Evolutionary conservation across 2,888 invertebrate genomes (phyloP).

Genomic region (Colletes collaris): DNA sequence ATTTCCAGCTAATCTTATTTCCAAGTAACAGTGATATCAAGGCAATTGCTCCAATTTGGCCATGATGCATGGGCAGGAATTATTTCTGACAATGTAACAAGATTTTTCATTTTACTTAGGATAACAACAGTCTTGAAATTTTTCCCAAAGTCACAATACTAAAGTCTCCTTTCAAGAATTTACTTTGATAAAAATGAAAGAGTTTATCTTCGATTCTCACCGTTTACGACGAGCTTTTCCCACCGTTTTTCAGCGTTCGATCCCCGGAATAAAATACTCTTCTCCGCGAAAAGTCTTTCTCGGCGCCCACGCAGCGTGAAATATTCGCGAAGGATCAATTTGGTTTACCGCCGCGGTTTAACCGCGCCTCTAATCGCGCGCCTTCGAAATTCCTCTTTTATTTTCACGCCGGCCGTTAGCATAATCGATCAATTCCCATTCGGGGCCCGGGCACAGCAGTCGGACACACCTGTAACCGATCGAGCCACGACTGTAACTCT

Average conservation of each 20-base stretch:
- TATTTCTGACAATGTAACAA: no score
- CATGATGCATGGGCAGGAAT: no score
- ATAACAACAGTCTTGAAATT: no score
- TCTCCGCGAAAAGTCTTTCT: conserved; percentile 14
- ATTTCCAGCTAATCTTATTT: no score
- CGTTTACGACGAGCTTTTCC: no score
- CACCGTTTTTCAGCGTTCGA: background rate
- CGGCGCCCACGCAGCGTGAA: conserved; percentile 16
- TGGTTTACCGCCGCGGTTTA: conserved; percentile 14
- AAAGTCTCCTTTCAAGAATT: no score
- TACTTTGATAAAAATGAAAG: no score
- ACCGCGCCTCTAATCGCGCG: conserved; percentile 33
- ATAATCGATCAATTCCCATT: conserved; percentile 79
- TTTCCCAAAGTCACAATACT: no score
- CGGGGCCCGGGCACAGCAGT: conserved; percentile 56
- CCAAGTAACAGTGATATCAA: no score
- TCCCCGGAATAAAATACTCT: background rate
- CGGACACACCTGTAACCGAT: conserved; percentile 73
- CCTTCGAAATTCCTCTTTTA: conserved; percentile 35
- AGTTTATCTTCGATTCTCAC: no score
- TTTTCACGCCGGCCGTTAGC: conserved; percentile 67
- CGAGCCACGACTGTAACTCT: conserved; percentile 66
- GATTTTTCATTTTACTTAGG: no score
- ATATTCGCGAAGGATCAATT: conserved; percentile 39
- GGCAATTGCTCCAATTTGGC: no score